Conservation (phyloP, 2,113 vertebrate species). For the Panurus biarmicus region DNA sequence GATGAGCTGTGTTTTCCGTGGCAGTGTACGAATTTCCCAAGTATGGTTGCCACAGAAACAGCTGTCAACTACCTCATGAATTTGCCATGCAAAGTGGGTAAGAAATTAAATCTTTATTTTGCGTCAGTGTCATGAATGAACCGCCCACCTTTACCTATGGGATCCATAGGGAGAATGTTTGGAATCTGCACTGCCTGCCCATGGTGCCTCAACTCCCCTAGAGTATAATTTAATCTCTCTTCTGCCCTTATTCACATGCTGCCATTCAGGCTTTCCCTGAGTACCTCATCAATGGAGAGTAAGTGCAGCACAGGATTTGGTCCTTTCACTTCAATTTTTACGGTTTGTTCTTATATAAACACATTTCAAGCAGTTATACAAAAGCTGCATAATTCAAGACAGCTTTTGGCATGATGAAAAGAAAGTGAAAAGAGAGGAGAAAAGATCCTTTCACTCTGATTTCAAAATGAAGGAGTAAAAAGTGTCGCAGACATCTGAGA, state of each 20-base stretch:
- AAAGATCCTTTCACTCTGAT: slow-evolving; percentile 14
- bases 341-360: slow-evolving; percentile 7
- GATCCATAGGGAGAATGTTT: background rate
- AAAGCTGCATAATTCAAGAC: slow-evolving; percentile 41
- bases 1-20: background rate
- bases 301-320: background rate
- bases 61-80: background rate
- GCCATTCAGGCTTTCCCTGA: slow-evolving; percentile 12
- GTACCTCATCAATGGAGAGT: background rate
- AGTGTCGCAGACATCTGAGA: background rate
- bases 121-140: background rate
- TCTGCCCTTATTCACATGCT: background rate
- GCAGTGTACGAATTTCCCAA: background rate
- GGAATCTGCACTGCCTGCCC: background rate
- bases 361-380: slow-evolving; percentile 26
- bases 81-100: background rate
- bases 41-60: background rate
- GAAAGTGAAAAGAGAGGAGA: slow-evolving; percentile 7
- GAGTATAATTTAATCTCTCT: slow-evolving; percentile 2
- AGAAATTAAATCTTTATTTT: background rate
- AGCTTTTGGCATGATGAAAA: slow-evolving; percentile 37
- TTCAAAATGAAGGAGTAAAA: background rate
- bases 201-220: background rate
- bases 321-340: slow-evolving; percentile 56
- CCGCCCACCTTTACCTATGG: background rate